phyloP scores from a whole-genome alignment of 2,113 vertebrate species.

The Apeltes quadracus region DNA sequence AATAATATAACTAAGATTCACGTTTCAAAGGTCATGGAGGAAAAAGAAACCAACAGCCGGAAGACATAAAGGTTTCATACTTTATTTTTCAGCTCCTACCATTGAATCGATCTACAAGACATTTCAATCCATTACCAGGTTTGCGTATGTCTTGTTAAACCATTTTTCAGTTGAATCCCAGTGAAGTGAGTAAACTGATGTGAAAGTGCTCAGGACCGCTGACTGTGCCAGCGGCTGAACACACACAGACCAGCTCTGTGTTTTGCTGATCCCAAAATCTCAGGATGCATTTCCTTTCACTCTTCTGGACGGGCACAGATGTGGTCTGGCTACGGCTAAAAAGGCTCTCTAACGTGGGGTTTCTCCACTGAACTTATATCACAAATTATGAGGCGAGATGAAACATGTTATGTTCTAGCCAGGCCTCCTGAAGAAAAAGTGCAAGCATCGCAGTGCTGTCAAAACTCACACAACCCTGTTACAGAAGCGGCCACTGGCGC shows the following conservation, averaged over 20 bases:
- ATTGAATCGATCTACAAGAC: neutral
- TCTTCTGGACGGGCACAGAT: slow-evolving; percentile 58
- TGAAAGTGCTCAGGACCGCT: slow-evolving; percentile 19
- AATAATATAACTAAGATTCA: slow-evolving; percentile 14
- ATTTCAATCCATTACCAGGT: neutral
- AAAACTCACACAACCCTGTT: slow-evolving; percentile 79
- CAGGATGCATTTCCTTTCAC: slow-evolving; percentile 69
- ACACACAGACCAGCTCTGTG: slow-evolving; percentile 75
- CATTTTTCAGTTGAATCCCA: slow-evolving; percentile 19
- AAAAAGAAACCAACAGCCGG: neutral
- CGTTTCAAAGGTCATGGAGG: neutral
- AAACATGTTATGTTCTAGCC: slow-evolving; percentile 44
- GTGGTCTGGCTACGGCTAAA: slow-evolving; percentile 34
- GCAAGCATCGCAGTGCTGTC: slow-evolving; percentile 72
- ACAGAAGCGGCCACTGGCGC: slow-evolving; percentile 55
- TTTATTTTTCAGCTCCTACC: neutral
- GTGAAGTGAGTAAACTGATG: slow-evolving; percentile 10
- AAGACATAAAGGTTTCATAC: neutral
- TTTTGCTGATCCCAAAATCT: slow-evolving; percentile 63
- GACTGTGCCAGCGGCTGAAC: slow-evolving; percentile 34
- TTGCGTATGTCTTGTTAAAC: slow-evolving; percentile 3
- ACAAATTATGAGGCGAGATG: slow-evolving; percentile 16
- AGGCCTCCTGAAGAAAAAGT: slow-evolving; percentile 62
- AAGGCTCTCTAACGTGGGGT: slow-evolving; percentile 1
- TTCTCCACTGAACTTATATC: slow-evolving; percentile 11